Percentiles rank a stretch among this genome's conserved stretches.
Conservation (phyloP, 2,797 vertebrate genomes). For the Rhadinocentrus ornatus region DNA sequence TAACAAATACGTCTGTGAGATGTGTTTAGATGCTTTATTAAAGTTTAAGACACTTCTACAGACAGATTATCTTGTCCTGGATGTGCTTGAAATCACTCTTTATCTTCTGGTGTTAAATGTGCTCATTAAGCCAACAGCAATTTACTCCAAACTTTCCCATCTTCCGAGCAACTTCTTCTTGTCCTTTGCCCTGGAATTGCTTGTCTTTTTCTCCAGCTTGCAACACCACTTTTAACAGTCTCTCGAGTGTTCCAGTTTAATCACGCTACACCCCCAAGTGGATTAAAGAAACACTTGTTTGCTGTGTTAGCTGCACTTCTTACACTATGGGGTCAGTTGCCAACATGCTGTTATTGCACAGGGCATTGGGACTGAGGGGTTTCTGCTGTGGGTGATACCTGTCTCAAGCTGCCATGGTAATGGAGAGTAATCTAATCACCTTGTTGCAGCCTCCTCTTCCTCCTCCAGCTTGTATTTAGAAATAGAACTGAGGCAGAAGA, state of each 20-base stretch:
- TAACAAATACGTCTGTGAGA: conserved; percentile 25
- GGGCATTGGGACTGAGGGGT: conserved; percentile 70
- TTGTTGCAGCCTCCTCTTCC: conserved; percentile 46
- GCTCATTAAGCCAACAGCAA: conserved; percentile 41
- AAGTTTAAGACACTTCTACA: conserved; percentile 25
- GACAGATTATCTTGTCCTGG: conserved; percentile 48
- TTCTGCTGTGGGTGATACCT: conserved; percentile 60
- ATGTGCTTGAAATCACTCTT: conserved; percentile 37
- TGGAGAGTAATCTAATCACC: conserved; percentile 73
- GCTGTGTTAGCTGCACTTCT: conserved; percentile 57
- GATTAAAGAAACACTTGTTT: conserved; percentile 65
- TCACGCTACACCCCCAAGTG: conserved; percentile 33
- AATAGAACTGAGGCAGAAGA: conserved; percentile 64
- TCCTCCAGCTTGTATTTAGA: conserved; percentile 59
- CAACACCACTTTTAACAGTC: conserved; percentile 12
- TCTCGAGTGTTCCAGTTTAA: conserved; percentile 48
- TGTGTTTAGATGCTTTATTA: conserved; percentile 13
- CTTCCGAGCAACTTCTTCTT: conserved; percentile 43
- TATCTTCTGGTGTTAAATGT: conserved; percentile 45
- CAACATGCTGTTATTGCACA: conserved; percentile 73
- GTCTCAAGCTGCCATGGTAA: conserved; percentile 51
- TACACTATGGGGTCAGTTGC: conserved; percentile 63
- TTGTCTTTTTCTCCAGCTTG: conserved; percentile 43
- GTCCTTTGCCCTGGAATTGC: conserved; percentile 41
- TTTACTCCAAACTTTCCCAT: conserved; percentile 38